These are phyloP conservation scores for Seriola rivoliana DNA, from an alignment of 2,113 vertebrate genomes.

Conservation along the genomic window DNA sequence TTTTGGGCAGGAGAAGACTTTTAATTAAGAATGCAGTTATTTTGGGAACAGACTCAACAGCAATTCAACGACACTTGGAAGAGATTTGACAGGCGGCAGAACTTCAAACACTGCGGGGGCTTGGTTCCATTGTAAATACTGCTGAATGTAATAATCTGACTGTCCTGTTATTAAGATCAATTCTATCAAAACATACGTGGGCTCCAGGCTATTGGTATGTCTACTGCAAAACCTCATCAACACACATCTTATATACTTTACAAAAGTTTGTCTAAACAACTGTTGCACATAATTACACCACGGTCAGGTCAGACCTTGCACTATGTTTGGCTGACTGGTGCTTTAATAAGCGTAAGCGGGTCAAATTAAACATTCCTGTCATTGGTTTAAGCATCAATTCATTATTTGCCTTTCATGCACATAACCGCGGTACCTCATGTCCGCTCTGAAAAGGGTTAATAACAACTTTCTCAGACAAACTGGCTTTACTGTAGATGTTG, in stretches of 20 bases:
- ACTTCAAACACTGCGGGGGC: background rate
- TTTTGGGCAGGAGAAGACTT: background rate
- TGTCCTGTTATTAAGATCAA: background rate
- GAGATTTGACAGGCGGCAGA: background rate
- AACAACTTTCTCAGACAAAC: background rate
- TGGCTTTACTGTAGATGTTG: background rate
- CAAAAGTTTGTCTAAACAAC: background rate
- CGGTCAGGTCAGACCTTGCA: background rate
- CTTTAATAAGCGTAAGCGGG: background rate
- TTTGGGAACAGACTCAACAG: background rate
- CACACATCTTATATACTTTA: background rate
- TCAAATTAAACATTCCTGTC: background rate
- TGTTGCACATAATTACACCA: background rate
- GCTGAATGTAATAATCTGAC: background rate
- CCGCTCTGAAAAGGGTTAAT: too few species aligned
- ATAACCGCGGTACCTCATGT: background rate
- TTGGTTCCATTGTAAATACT: background rate
- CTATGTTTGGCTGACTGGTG: background rate
- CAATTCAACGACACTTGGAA: background rate
- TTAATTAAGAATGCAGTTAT: background rate
- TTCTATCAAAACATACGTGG: background rate
- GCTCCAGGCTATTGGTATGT: background rate
- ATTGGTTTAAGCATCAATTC: background rate
- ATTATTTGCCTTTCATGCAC: background rate
- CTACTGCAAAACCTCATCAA: background rate